Evolutionary conservation across 64 coral and sea anemone species (phyloP).

Genomic region (Montipora efflorescens): DNA sequence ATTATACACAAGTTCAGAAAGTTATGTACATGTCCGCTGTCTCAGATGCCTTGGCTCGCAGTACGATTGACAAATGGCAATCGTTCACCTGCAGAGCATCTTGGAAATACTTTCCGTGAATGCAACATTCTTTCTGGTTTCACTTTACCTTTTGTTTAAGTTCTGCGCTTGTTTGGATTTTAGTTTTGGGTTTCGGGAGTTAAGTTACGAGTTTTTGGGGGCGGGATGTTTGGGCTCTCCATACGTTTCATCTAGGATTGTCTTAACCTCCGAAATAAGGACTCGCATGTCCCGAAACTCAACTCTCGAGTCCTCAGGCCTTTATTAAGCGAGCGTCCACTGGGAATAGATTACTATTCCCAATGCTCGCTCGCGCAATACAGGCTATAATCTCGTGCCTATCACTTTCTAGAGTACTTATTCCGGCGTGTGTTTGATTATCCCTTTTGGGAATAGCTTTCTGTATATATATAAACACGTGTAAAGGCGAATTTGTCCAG

Average conservation of each 20-base stretch:
- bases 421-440: background rate
- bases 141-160: background rate
- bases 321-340: no score
- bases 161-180: background rate
- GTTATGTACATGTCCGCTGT: background rate
- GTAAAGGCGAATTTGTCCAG: background rate
- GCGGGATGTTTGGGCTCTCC: background rate
- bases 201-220: background rate
- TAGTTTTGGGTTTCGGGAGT: constrained; percentile 1
- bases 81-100: background rate
- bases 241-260: background rate
- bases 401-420: background rate
- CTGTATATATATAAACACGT: background rate
- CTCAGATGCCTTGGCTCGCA: constrained; percentile 17
- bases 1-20: constrained; percentile 69
- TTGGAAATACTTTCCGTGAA: background rate
- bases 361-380: background rate
- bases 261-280: background rate
- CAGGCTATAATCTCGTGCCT: no score
- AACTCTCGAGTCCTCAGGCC: no score
- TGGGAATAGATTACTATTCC: background rate
- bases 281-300: no score
- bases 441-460: background rate
- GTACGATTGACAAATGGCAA: background rate
- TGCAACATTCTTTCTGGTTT: background rate